Evolutionary conservation across 2,797 vertebrate species (phyloP).

Genomic region (Emys orbicularis): DNA sequence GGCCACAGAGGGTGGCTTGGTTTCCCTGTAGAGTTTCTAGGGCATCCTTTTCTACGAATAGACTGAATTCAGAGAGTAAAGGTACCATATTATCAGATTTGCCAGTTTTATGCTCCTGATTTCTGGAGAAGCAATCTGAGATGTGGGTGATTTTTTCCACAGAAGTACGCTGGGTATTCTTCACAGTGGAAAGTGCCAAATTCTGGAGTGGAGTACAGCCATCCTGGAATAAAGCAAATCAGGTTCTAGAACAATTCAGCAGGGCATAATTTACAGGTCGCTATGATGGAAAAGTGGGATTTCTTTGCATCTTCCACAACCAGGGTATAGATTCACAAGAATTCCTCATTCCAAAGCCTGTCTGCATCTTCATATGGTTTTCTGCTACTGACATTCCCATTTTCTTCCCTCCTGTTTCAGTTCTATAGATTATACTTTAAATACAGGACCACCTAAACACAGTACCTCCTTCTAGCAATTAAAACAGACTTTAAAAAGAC

Average conservation of each 20-base stretch:
- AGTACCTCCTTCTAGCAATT: background rate
- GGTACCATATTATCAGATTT: background rate
- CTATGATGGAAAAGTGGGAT: background rate
- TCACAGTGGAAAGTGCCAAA: background rate
- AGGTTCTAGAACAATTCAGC: background rate
- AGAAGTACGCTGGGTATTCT: slow-evolving; percentile 9
- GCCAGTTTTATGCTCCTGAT: background rate
- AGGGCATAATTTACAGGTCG: background rate
- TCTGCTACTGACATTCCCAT: background rate
- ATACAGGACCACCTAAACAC: background rate
- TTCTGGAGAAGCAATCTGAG: slow-evolving; percentile 34
- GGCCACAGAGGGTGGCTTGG: background rate
- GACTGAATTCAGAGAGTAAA: background rate
- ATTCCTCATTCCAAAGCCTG: background rate
- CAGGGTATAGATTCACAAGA: background rate
- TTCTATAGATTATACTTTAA: background rate
- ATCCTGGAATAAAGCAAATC: slow-evolving; percentile 32
- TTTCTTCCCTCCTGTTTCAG: background rate
- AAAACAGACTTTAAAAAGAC: background rate
- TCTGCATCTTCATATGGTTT: background rate
- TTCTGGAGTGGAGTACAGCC: background rate
- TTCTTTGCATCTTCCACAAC: slow-evolving; percentile 30
- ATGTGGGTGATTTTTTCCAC: slow-evolving; percentile 35
- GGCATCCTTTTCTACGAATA: background rate
- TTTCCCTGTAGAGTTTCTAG: background rate